Percentiles rank a stretch among this genome's conserved stretches.
These are phyloP conservation scores for Ciconia maguari DNA, from an alignment of 2,113 vertebrate genomes.

Conservation along the genomic window DNA sequence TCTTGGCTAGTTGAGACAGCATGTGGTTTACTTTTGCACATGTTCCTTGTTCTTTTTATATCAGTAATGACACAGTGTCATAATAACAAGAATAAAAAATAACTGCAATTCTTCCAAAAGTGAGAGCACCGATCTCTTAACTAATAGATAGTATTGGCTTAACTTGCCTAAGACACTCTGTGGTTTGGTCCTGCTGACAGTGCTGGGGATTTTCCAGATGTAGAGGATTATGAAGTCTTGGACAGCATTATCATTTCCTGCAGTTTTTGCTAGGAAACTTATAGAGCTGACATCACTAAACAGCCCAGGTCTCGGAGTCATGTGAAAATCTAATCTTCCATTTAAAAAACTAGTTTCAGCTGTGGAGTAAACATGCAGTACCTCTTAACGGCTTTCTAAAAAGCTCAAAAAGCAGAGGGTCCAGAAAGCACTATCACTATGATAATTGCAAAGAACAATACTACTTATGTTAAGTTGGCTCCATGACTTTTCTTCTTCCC, in stretches of 20 bases:
- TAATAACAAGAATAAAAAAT: conserved; percentile 41
- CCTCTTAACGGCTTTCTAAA: neutral
- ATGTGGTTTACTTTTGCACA: conserved; percentile 54
- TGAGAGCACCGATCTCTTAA: neutral
- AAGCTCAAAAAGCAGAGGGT: neutral
- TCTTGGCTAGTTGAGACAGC: conserved; percentile 52
- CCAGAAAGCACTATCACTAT: neutral
- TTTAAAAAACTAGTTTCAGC: neutral
- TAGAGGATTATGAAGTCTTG: neutral
- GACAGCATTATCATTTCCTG: neutral
- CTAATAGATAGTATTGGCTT: neutral
- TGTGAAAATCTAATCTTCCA: neutral
- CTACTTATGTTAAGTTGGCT: neutral
- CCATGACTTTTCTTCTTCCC: rapidly evolving
- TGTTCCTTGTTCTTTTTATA: conserved; percentile 58
- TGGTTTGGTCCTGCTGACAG: neutral
- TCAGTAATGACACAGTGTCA: conserved; percentile 50
- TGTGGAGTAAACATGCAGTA: neutral
- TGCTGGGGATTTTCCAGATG: neutral
- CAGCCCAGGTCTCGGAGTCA: neutral
- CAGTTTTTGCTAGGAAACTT: neutral
- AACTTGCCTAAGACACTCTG: neutral
- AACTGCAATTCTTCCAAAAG: neutral
- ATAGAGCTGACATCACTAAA: neutral
- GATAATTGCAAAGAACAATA: neutral